Base-by-base conservation (phyloP, 2,888 invertebrate genomes). In the Athripsodes cinereus region DNA sequence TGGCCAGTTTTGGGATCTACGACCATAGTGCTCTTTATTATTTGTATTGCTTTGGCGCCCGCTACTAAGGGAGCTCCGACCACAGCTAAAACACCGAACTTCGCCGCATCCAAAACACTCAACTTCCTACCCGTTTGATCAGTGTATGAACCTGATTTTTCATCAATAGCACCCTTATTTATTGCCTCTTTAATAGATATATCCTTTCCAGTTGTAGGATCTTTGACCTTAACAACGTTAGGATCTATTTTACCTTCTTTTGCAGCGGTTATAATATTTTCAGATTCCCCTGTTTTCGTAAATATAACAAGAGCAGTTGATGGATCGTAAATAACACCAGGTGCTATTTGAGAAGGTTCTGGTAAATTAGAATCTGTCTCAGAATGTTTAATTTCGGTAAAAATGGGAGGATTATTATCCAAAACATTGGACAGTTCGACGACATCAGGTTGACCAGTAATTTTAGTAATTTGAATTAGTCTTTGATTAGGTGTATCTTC, bases 1-100 rank as follows among this genome's bases (percentile, higher is more conserved):
- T 90, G 85, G 2, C 90, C 92, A 1, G 91, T 88, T 66, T 81
- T 83, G 0, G 94, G 92, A 72, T 95, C 92, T 56, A 83, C 76
- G 13, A 88, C 82, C 77, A 88, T 84, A 2, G 81, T 78, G 63
- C 68, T 78, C 64, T 77, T 81, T 2, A 88, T 81, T 0, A 85
- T 80, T 70, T 87, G 84, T 56, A 87, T 80, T 0, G 86, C 81
- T 64, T 85, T 84, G 58, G 86, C 83, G 1, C 86, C 84, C 3
- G 86, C 88, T 3, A 87, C 81, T 69, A 90, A 72, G 1, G 92
- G 91, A 8, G 87, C 84, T 46, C 91, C 92, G 51, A 85, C 70
- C 10, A 92, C 87, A 53, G 90, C 73, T 1, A 92, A 91, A 6
- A 87, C 84, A 50, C 91, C 91, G 51, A 85, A 61, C 44, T 64